These are phyloP conservation scores for Liodrosophila aerea DNA, from an alignment of 2,888 invertebrate genomes.

Conservation along the genomic window DNA sequence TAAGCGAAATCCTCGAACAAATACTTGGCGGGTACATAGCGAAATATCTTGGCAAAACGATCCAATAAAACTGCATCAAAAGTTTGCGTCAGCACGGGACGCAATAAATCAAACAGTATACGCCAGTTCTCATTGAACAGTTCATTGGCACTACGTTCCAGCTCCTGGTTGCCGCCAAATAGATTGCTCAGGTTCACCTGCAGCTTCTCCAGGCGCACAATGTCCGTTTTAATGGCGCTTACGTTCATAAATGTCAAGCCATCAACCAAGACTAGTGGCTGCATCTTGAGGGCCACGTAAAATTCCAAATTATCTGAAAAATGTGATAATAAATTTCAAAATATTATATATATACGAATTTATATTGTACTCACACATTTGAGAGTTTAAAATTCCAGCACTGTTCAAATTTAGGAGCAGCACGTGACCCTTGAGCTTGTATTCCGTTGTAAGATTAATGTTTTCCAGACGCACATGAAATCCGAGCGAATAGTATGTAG, in stretches of 20 bases:
- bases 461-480: conserved; percentile 86
- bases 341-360: background rate
- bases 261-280: conserved; percentile 22
- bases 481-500: conserved; percentile 86
- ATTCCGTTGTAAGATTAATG: conserved; percentile 86
- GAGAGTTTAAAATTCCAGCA: conserved; percentile 84
- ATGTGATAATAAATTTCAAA: too few relatives aligned
- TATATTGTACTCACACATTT: conserved; percentile 85
- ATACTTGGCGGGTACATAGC: conserved; percentile 86
- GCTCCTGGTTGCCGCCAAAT: conserved; percentile 81
- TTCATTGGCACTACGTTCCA: conserved; percentile 87
- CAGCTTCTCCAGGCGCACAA: conserved; percentile 85
- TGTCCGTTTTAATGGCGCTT: conserved; percentile 85
- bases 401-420: conserved; percentile 86
- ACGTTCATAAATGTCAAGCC: conserved; percentile 85
- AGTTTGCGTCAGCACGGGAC: conserved; percentile 86
- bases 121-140: conserved; percentile 88
- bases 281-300: conserved; percentile 36
- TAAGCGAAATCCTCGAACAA: conserved; percentile 85
- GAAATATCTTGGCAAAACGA: conserved; percentile 86
- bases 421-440: conserved; percentile 86
- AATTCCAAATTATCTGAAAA: conserved; percentile 49
- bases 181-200: conserved; percentile 86
- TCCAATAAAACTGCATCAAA: conserved; percentile 86
- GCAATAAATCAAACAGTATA: conserved; percentile 86